A percentile compares a stretch with the other conserved stretches of the same genome.
Evolutionary conservation across 2,113 vertebrate genomes (phyloP).

Genomic region (Tenebrosternarchus preto): DNA sequence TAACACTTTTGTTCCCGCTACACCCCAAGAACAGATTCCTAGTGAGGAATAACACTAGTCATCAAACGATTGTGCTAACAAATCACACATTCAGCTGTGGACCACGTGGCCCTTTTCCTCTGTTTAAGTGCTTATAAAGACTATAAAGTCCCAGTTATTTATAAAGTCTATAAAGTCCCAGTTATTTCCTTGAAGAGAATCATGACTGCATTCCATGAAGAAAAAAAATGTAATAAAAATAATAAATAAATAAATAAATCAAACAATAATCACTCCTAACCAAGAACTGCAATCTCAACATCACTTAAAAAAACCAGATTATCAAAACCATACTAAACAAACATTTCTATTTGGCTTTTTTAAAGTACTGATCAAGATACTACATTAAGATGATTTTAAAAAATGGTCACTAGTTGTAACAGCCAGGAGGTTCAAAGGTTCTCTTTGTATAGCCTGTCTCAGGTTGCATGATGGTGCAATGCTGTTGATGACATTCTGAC

Average conservation of each 20-base stretch:
- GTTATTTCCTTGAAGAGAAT: no score
- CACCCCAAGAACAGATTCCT: background rate
- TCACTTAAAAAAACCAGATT: no score
- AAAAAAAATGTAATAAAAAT: no score
- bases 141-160: no score
- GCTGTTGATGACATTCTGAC: slow-evolving; percentile 50
- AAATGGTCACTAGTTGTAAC: slow-evolving; percentile 23
- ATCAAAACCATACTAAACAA: no score
- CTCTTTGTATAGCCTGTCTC: slow-evolving; percentile 50
- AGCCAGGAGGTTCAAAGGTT: slow-evolving; percentile 39
- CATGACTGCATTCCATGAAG: no score
- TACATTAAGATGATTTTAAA: slow-evolving; percentile 2
- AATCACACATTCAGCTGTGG: background rate
- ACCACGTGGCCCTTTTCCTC: background rate
- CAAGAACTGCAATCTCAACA: no score
- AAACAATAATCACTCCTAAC: no score
- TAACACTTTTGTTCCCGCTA: no score
- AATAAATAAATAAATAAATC: no score
- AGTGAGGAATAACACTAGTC: background rate
- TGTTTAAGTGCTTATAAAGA: background rate
- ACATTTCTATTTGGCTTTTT: no score
- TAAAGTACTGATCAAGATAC: slow-evolving; percentile 15
- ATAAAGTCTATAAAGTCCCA: no score
- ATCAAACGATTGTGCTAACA: background rate
- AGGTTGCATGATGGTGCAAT: slow-evolving; percentile 47